These are phyloP conservation scores for Idaea biselata DNA, from an alignment of 2,888 invertebrate genomes.

Conservation along the genomic window DNA sequence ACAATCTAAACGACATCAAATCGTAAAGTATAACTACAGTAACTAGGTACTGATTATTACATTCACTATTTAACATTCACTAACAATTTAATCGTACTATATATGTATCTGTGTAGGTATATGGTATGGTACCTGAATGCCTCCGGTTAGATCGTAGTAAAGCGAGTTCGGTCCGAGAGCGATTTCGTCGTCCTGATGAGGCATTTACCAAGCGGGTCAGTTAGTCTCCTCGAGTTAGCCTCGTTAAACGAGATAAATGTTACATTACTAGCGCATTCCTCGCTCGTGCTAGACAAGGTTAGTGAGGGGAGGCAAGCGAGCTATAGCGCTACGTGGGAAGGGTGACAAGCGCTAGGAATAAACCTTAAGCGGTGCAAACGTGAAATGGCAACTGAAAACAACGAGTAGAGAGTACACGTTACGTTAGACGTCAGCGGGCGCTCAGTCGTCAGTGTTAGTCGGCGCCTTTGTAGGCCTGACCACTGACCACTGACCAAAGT, in stretches of 20 bases:
- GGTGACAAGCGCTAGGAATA: conserved; percentile 57
- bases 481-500: conserved; percentile 54
- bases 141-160: conserved; percentile 79
- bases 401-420: conserved; percentile 31
- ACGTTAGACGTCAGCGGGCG: conserved; percentile 46
- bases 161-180: conserved; percentile 77
- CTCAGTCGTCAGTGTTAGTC: conserved; percentile 46
- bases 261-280: conserved; percentile 60
- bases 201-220: conserved; percentile 78
- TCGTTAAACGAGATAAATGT: conserved; percentile 65
- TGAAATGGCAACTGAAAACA: conserved; percentile 63
- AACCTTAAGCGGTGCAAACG: conserved; percentile 62
- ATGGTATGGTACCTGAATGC: conserved; percentile 73
- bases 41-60: conserved; percentile 18
- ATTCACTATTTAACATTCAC: no score
- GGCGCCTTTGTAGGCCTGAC: conserved; percentile 70
- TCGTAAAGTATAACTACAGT: neutral
- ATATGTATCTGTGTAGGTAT: conserved; percentile 8
- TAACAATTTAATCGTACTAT: neutral
- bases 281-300: conserved; percentile 48
- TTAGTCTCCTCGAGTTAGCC: conserved; percentile 71
- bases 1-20: conserved; percentile 11
- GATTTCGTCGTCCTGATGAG: conserved; percentile 79
- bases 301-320: conserved; percentile 41
- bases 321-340: conserved; percentile 50